Conservation (phyloP, 2,113 vertebrate genomes). For the Cepphus grylle region DNA sequence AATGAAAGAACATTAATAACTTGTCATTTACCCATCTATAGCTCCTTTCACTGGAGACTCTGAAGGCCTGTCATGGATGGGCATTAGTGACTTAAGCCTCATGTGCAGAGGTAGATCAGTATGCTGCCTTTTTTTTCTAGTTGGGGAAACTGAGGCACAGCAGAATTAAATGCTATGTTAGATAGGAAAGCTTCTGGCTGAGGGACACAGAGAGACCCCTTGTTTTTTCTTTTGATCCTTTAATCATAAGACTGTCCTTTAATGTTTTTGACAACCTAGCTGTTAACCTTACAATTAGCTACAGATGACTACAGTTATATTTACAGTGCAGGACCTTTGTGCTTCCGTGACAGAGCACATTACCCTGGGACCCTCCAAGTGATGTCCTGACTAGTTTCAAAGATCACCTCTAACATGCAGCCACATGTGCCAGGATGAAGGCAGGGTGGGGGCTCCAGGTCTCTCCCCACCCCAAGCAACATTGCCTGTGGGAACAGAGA, state of each 20-base stretch:
- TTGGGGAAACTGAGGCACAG: not conserved
- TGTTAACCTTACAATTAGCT: not conserved
- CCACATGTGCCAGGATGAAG: not conserved
- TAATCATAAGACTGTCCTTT: not conserved
- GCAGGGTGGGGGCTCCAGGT: not conserved
- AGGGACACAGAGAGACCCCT: not conserved
- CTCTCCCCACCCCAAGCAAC: not conserved
- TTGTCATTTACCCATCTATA: conserved; percentile 15
- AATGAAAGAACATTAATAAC: conserved; percentile 9
- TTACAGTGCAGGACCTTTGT: not conserved
- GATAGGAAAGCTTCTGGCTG: not conserved
- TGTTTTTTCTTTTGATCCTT: not conserved
- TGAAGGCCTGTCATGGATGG: not conserved
- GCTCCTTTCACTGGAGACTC: conserved; percentile 16
- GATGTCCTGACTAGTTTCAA: not conserved
- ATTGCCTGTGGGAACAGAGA: not conserved
- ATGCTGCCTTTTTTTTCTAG: not conserved
- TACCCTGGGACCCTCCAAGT: not conserved
- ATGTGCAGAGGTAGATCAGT: not conserved
- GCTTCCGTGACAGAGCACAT: not conserved
- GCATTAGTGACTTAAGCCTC: not conserved
- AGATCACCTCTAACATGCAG: not conserved
- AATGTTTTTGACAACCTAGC: not conserved
- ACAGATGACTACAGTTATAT: not conserved
- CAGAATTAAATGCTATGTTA: not conserved